Evolutionary conservation across 2,888 invertebrate genomes (phyloP).

Genomic region (Hedya salicella): DNA sequence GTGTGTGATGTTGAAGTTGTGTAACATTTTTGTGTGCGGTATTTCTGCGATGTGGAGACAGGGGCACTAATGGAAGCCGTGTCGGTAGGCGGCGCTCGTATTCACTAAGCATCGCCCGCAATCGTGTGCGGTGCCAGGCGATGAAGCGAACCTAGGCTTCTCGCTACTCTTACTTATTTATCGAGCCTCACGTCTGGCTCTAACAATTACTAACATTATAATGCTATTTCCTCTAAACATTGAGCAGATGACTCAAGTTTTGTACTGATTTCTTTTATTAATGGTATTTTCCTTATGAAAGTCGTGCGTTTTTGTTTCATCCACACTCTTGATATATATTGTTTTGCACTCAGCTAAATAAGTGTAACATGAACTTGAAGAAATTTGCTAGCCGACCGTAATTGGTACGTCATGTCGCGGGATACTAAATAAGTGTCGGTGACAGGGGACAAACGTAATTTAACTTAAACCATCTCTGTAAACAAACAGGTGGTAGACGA

Average conservation of each 20-base stretch:
- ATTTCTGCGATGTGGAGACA: conserved; percentile 48
- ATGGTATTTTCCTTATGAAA: too few species aligned
- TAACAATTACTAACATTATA: too few species aligned
- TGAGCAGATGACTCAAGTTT: too few species aligned
- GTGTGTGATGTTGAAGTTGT: conserved; percentile 50
- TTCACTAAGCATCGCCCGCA: conserved; percentile 32
- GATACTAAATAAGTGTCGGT: conserved; percentile 56
- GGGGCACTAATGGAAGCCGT: conserved; percentile 52
- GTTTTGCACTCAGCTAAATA: background rate
- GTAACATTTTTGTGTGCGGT: conserved; percentile 48
- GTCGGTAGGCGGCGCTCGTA: conserved; percentile 42
- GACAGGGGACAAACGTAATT: conserved; percentile 56
- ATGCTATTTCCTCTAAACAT: too few species aligned
- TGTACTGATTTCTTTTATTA: too few species aligned
- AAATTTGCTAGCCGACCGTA: conserved; percentile 48
- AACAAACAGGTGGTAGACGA: conserved; percentile 51
- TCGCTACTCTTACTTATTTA: background rate
- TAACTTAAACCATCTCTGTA: conserved; percentile 56
- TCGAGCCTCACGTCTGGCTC: background rate
- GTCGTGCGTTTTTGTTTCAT: too few species aligned
- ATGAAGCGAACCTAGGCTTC: conserved; percentile 1
- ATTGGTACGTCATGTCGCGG: conserved; percentile 56
- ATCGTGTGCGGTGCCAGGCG: conserved; percentile 8
- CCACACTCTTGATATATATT: background rate
- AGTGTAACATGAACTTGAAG: conserved; percentile 18